Evolutionary conservation across 2,797 vertebrate genomes (phyloP).

Genomic region (Schizopygopsis pylzovi): DNA sequence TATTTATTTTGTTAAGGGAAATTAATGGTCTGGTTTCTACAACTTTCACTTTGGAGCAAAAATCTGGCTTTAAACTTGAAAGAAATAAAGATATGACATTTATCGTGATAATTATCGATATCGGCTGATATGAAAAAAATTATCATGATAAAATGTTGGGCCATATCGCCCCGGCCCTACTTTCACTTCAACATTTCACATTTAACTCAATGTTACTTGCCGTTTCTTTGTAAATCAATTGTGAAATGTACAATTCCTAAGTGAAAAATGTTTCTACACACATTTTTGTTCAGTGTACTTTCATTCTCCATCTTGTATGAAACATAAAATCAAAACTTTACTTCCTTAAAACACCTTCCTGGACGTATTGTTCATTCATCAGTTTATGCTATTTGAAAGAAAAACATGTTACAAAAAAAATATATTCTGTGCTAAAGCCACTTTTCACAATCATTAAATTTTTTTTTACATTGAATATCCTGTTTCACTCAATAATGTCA

Average conservation of each 20-base stretch:
- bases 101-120: no score
- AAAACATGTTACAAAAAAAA: neutral
- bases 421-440: neutral
- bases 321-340: neutral
- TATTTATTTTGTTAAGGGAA: no score
- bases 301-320: neutral
- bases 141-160: no score
- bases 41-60: no score
- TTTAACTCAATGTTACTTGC: neutral
- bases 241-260: neutral
- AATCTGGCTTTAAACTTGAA: no score
- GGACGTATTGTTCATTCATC: neutral
- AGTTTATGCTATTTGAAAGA: neutral
- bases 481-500: neutral
- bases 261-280: neutral
- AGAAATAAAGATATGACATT: no score
- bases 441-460: neutral
- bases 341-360: neutral
- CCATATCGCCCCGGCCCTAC: no score
- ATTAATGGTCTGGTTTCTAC: no score
- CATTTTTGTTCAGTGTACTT: neutral
- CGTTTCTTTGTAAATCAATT: neutral
- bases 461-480: neutral
- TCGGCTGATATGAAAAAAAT: no score
- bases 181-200: neutral